Evolutionary conservation across 2,888 invertebrate genomes (phyloP).

Genomic region (Branchinecta sandiegonensis): DNA sequence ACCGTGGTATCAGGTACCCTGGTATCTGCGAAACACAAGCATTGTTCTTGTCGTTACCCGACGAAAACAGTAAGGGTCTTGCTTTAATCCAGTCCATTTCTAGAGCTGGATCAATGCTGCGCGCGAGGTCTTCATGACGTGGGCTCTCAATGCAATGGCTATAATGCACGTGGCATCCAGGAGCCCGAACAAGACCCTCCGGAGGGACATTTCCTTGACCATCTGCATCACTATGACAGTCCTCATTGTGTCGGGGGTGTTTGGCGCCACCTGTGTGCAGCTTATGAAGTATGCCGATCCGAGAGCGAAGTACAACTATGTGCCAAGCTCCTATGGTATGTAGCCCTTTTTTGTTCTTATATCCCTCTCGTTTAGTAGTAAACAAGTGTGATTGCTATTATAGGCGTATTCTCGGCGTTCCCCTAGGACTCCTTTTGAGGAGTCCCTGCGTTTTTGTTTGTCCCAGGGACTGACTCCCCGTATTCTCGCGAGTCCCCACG

Average conservation of each 20-base stretch:
- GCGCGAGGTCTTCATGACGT: conserved; percentile 71
- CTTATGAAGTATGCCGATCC: conserved; percentile 46
- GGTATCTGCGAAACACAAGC: no score
- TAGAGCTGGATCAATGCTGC: conserved; percentile 79
- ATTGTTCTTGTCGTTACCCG: no score
- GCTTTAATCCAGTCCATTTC: conserved; percentile 27
- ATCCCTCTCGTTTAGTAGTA: no score
- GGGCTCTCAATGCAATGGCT: conserved; percentile 68
- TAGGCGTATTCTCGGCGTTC: no score
- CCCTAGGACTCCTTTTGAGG: no score
- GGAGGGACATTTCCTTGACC: conserved; percentile 49
- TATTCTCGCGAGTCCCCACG: no score
- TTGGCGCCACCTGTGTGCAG: conserved; percentile 68
- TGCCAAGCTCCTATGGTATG: conserved; percentile 74
- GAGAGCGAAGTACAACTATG: conserved; percentile 51
- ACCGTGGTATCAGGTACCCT: no score
- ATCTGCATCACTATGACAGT: conserved; percentile 57
- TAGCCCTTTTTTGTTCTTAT: conserved; percentile 23
- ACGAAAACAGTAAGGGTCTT: neutral
- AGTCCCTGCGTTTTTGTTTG: no score
- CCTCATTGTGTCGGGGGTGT: conserved; percentile 55
- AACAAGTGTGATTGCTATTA: no score
- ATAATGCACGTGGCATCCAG: conserved; percentile 65
- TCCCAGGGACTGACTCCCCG: no score
- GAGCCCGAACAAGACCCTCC: conserved; percentile 49